Conservation (phyloP, 1,140 invertebrate species). For the Aphelinus certus region DNA sequence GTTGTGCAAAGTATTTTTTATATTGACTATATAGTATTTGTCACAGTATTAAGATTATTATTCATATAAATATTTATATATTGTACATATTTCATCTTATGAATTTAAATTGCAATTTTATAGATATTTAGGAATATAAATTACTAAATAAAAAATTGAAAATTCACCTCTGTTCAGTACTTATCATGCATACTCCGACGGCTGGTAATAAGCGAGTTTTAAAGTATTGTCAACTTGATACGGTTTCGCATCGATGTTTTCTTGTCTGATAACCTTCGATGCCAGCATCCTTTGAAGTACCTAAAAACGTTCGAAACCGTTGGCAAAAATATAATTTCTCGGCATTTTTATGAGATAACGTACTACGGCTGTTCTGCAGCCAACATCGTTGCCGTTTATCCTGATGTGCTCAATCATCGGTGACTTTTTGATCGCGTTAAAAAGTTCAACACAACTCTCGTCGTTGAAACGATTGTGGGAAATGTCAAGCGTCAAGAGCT, state of each 20-base stretch:
- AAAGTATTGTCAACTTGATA: constrained; percentile 65
- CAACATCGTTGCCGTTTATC: constrained; percentile 68
- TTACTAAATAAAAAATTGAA: too few species aligned
- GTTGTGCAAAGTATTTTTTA: too few species aligned
- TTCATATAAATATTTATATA: background rate
- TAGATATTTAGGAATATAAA: too few species aligned
- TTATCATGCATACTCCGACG: too few species aligned
- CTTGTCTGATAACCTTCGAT: constrained; percentile 64
- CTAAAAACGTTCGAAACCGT: constrained; percentile 38
- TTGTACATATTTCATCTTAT: too few species aligned
- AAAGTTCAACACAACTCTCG: constrained; percentile 61
- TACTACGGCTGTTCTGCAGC: constrained; percentile 57
- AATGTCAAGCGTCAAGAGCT: constrained; percentile 67
- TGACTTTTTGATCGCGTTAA: constrained; percentile 68
- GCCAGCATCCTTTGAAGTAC: constrained; percentile 65
- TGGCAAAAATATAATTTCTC: too few species aligned
- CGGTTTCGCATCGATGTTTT: constrained; percentile 67
- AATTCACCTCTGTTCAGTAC: too few species aligned
- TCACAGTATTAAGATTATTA: background rate
- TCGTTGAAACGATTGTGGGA: constrained; percentile 67
- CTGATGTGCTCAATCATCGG: constrained; percentile 63
- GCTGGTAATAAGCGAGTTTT: constrained; percentile 64
- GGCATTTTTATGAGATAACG: background rate
- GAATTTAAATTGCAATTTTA: too few species aligned
- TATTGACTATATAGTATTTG: background rate